Evolutionary conservation across 2,797 vertebrate genomes (phyloP), one percentile per base, ranked within the genome.

Genomic region (Cuniculus paca): DNA sequence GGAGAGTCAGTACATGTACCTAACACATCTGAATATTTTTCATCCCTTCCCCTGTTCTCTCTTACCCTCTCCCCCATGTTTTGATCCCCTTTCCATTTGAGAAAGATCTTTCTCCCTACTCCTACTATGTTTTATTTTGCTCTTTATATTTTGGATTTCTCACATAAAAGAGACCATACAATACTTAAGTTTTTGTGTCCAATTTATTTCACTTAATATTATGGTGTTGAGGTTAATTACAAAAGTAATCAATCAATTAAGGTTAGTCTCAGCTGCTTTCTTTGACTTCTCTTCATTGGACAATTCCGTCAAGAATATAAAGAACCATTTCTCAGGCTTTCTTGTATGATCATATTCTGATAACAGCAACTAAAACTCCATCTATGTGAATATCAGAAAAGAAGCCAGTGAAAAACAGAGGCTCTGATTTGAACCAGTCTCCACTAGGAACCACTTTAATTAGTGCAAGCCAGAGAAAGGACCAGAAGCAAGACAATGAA

Each of bases 371-470:
- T 4, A 26, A 34, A 26, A 24, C 6, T 52, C 10, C 3, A 16
- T n/a, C 22, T 81, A 31, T 4, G 16, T n/a, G 31, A 39, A 10
- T 63, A 34, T 52, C 34, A 22, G 8, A 34, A 52, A 77, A 26
- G 58, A 90, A 92, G 31, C 48, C 74, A 95, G 6, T 65, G 0
- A 0, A 90, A 36, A 42, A 60, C 24, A 89, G 45, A 42, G 50
- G 50, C n/a, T 54, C 54, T 70, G 83, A 77, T 91, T 97, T 95
- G 90, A 94, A 2, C n/a, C 85, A 83, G 68, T 68, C 81, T 60
- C 60, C 90, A 78, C 14, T 85, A 85, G 45, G 2, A 83, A 34
- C 78, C 28, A 50, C n/a, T 86, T 96, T 74, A 90, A 72, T 68
- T 97, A 56, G 19, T 65, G 34, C 6, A 81, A 87, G 60, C 93